phyloP scores from a whole-genome alignment of 2,113 vertebrate species.

The Odocoileus virginianus region DNA sequence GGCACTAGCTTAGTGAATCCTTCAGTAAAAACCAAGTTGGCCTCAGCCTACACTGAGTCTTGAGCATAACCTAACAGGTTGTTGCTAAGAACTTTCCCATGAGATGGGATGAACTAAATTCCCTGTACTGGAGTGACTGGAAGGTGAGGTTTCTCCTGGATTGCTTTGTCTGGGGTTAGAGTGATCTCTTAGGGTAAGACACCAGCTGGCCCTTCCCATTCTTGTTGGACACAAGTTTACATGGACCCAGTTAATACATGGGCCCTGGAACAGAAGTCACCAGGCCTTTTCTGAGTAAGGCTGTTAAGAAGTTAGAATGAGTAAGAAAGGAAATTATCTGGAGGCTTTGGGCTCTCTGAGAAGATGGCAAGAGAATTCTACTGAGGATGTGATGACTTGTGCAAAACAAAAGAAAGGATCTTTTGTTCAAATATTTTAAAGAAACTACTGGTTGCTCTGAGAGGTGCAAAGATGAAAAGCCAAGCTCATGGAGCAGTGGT shows the following conservation, averaged over 20 bases:
- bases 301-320: background rate
- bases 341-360: background rate
- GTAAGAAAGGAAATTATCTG: background rate
- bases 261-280: background rate
- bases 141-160: background rate
- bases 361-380: background rate
- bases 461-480: background rate
- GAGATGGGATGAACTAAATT: background rate
- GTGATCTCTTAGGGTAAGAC: background rate
- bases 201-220: background rate
- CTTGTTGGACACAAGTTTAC: background rate
- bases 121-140: background rate
- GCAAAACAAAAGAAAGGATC: background rate
- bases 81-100: background rate
- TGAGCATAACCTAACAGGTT: background rate
- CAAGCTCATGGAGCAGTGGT: too few species aligned
- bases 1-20: background rate
- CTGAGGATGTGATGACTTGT: background rate
- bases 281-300: background rate
- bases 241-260: too few species aligned
- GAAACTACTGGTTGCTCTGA: background rate
- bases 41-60: background rate
- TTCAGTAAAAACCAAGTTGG: background rate
- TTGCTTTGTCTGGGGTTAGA: background rate
- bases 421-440: background rate